These are phyloP conservation scores for Lasioglossum lativentre DNA, from an alignment of 2,888 invertebrate species.

Conservation along the genomic window DNA sequence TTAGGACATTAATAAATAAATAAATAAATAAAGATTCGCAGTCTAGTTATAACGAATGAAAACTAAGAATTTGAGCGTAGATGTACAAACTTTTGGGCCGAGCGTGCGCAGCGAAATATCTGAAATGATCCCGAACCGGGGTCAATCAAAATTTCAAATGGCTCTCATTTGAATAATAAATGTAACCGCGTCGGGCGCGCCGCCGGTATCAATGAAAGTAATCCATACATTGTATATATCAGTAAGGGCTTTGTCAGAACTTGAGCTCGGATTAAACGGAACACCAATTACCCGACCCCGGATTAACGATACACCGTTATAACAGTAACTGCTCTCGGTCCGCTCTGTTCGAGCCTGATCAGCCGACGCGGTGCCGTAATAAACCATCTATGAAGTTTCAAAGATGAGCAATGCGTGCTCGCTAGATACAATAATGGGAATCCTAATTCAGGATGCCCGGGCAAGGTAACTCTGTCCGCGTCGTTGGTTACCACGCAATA, in stretches of 20 bases:
- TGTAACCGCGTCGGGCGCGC: background rate
- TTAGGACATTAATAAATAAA: too few relatives aligned
- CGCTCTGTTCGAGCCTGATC: background rate
- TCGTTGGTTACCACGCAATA: slow-evolving; percentile 34
- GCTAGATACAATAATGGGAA: slow-evolving; percentile 23
- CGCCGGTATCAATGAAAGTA: slow-evolving; percentile 11
- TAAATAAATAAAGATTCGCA: too few relatives aligned
- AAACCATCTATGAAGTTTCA: slow-evolving; percentile 18
- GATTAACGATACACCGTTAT: background rate
- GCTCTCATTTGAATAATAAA: slow-evolving; percentile 13
- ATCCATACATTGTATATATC: slow-evolving; percentile 13
- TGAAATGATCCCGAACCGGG: background rate
- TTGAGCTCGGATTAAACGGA: slow-evolving; percentile 5
- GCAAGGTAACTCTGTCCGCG: slow-evolving; percentile 14
- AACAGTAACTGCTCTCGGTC: background rate
- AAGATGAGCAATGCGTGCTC: slow-evolving; percentile 11
- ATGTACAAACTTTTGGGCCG: background rate
- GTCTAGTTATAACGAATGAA: background rate
- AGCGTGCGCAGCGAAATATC: background rate
- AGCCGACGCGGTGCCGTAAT: background rate
- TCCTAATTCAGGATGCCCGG: slow-evolving; percentile 6
- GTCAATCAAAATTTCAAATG: background rate
- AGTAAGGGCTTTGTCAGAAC: background rate
- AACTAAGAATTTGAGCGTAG: background rate
- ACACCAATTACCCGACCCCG: background rate